Base-by-base conservation (phyloP, 2,113 vertebrate genomes). In the Ammodytes marinus region DNA sequence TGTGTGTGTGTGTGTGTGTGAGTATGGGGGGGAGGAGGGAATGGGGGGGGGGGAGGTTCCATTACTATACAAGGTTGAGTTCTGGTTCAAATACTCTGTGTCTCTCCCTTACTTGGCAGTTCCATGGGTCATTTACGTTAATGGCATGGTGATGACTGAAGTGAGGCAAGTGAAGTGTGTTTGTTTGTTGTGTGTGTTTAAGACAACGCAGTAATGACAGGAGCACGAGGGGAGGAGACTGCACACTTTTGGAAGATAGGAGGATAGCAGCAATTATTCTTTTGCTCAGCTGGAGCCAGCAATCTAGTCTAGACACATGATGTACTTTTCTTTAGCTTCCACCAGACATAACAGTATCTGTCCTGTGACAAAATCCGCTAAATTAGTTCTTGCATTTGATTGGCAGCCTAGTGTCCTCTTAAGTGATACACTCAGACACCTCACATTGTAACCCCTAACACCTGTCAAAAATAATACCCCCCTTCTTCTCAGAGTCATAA, bases 191-290 rank as follows among this genome's bases (percentile, higher is more conserved):
- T 82, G 83, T 84, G 79, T 85, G 84, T 85, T 68, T 55, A 50
- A 74, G 83, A 78, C 77, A 59, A 45, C 72, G 66, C 54, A 74
- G 59, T 91, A 90, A 93, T 92, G 84, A 92, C 86, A 93, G 90
- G 81, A 78, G 49, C 54, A 52, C 10, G 74, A 88, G 85, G 79
- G 90, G 86, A 80, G 89, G 91, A 80, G 74, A 88, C 45, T 80
- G 69, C 86, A 92, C 90, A 88, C 91, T 89, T 82, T 42, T 69
- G 55, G 69, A 66, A 57, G 82, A 76, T n/a, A 61, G 69, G 77
- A 69, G 87, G 83, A 67, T 69, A 66, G 82, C 64, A 35, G 54
- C 40, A 10, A 35, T 66, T 85, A 77, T 75, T 58, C 57, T 45
- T 64, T 53, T 42, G 15, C 70, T 67, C 45, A 46, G 43, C 45